phyloP scores from a whole-genome alignment of 2,797 vertebrate species.

The Nyctalus aviator region DNA sequence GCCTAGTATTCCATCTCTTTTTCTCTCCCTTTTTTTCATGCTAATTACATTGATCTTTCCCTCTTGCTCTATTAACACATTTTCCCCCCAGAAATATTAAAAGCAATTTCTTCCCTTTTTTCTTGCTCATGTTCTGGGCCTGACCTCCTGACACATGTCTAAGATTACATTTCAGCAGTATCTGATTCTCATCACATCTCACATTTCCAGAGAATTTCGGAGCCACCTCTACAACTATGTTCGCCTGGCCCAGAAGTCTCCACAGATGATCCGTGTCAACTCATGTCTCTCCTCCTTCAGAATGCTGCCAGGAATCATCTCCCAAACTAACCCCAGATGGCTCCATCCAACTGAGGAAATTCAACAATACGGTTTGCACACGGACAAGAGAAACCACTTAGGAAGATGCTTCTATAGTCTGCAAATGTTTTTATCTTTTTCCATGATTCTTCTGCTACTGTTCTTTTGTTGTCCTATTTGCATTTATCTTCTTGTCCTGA shows the following conservation, averaged over 20 bases:
- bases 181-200: constrained; percentile 36
- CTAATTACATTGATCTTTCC: background rate
- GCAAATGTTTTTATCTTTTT: constrained; percentile 67
- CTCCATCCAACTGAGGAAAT: constrained; percentile 34
- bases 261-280: constrained; percentile 68
- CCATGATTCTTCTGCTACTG: background rate
- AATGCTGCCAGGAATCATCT: constrained; percentile 41
- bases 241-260: constrained; percentile 43
- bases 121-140: background rate
- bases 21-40: background rate
- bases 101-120: background rate
- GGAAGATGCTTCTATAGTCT: constrained; percentile 51
- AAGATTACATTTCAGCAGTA: constrained; percentile 37
- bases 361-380: constrained; percentile 30
- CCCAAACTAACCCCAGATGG: constrained; percentile 56
- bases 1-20: background rate
- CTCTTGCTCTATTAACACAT: background rate
- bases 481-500: constrained; percentile 43
- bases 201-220: constrained; percentile 34
- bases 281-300: constrained; percentile 47
- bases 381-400: constrained; percentile 28
- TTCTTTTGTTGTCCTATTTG: constrained; percentile 52
- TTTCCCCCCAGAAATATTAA: background rate
- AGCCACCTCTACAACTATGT: constrained; percentile 5
- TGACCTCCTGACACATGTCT: background rate